A percentile compares a stretch with the other conserved stretches of the same genome.
These are phyloP conservation scores for Orycteropus afer DNA, from an alignment of 2,113 vertebrate species.

Conservation along the genomic window DNA sequence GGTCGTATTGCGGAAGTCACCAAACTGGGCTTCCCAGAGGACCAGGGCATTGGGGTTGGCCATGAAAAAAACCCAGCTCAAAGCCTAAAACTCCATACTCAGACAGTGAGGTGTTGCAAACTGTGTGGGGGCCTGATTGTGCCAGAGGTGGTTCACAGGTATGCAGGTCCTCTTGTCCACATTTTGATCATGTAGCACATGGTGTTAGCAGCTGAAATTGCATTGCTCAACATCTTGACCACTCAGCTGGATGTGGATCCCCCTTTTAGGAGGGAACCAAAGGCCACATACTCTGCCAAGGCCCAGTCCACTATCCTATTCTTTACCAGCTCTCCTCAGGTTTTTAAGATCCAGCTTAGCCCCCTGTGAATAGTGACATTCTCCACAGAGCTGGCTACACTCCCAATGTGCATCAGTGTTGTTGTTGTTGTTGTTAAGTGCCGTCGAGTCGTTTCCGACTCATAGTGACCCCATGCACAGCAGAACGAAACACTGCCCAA, in stretches of 20 bases:
- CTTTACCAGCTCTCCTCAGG: slow-evolving; percentile 90
- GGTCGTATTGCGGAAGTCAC: slow-evolving; percentile 89
- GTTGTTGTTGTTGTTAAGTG: too few species aligned
- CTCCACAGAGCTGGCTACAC: slow-evolving; percentile 91
- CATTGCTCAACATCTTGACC: slow-evolving; percentile 97
- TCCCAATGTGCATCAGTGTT: slow-evolving; percentile 92
- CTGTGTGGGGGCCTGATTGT: slow-evolving; percentile 94
- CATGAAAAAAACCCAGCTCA: slow-evolving; percentile 93
- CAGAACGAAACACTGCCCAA: too few species aligned
- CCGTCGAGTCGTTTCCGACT: too few species aligned
- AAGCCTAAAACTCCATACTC: slow-evolving; percentile 94
- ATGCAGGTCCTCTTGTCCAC: slow-evolving; percentile 95
- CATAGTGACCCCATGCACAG: too few species aligned
- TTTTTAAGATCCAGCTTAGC: slow-evolving; percentile 93
- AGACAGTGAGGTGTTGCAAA: slow-evolving; percentile 96
- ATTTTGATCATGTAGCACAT: slow-evolving; percentile 96
- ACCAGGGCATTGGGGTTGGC: slow-evolving; percentile 93
- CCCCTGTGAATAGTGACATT: slow-evolving; percentile 96
- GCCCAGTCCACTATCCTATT: slow-evolving; percentile 95
- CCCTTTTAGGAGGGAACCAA: slow-evolving; percentile 95
- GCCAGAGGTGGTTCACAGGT: slow-evolving; percentile 95
- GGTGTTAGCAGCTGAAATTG: slow-evolving; percentile 96
- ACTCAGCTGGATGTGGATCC: slow-evolving; percentile 96
- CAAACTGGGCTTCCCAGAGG: slow-evolving; percentile 93
- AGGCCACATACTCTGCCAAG: slow-evolving; percentile 96